Evolutionary conservation across 2,113 vertebrate genomes (phyloP), one percentile per base, ranked within the genome.

Genomic region (Gallinago paraguaiae): DNA sequence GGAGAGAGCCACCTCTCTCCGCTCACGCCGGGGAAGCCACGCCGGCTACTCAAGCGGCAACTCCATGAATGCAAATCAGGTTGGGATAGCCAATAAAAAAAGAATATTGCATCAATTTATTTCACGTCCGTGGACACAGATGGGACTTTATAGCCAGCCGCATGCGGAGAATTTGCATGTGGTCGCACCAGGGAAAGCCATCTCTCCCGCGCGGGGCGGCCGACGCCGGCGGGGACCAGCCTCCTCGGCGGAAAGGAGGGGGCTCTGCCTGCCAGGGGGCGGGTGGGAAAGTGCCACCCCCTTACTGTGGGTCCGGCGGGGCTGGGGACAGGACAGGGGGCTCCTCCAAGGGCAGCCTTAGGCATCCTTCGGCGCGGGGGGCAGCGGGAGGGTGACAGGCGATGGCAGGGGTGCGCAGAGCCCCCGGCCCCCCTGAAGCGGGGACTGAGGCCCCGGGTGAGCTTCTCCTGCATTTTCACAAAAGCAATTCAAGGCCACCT

Each of bases 1-100:
- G 51, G 64, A 60, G 63, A 54, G 59, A 79, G n/a, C 2, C 61
- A 54, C n/a, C 15, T 1, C 30, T 82, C 79, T 7, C 56, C 0
- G 3, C 88, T 27, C 28, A 8, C 0, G 2, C 92, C 4, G 51
- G 95, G 74, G 72, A 86, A 95, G 53, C 80, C 80, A 43, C 91
- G 60, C 69, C 20, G 0, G 84, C 93, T 91, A 82, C 59, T 92
- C 89, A 79, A 88, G 76, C 48, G 4, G 56, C 64, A 88, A 68
- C 68, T 96, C 88, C 72, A 88, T 89, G 91, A 91, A 91, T 92
- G 88, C 95, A 95, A 93, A 94, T 95, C 95, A 94, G 83, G 72
- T 13, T 65, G 69, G 67, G 88, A 93, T 65, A 60, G 80, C 81
- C 91, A 93, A 95, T 90, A 93, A 93, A 93, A 93, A 93, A 93